Base-by-base conservation (phyloP, 2,888 invertebrate genomes). In the Coelinius sp. region DNA sequence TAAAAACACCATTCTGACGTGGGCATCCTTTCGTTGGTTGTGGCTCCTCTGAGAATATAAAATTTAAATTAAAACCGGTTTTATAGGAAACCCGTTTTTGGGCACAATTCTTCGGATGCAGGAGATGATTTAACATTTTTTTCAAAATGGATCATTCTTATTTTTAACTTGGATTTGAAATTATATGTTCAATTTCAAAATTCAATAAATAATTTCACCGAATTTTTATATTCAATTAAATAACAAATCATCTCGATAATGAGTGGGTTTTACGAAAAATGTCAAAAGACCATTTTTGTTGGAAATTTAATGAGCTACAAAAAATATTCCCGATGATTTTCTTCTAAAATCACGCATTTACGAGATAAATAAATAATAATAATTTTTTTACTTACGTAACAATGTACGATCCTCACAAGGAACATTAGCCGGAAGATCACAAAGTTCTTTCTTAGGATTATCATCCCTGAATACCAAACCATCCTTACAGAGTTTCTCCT, bases 381-480 rank as follows among this genome's bases (percentile, higher is more conserved):
- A 10, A 35, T 1, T 35, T 35, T 6, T 10, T 41, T 14, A 92
- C 94, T 92, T 90, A 95, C 95, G 95, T 73, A 94, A 88, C 83
- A 91, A 91, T 52, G 91, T 91, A 77, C 94, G 90, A 74, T 94
- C 93, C 2, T 92, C 93, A 79, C 95, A 95, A 72, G 94, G 94
- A 0, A 95, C 93, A 81, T 94, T 94, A 25, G 93, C 91, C 0
- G 94, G 93, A 76, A 94, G 91, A 81, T 95, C 95, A 81, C 95
- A 95, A 56, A 91, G 89, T 78, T 94, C 94, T 78, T 93, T 92
- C 85, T 91, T 92, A 0, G 93, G 91, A 84, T 93, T 93, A 77
- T 91, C 91, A 77, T 93, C 93, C 71, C 92, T 90, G 86, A 94
- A 95, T 22, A 94, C 93, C 35, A 95, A 89, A 0, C 95, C 95